These are phyloP conservation scores for Chaetogeoica ovagalla DNA, from an alignment of 2,888 invertebrate species.

Conservation along the genomic window DNA sequence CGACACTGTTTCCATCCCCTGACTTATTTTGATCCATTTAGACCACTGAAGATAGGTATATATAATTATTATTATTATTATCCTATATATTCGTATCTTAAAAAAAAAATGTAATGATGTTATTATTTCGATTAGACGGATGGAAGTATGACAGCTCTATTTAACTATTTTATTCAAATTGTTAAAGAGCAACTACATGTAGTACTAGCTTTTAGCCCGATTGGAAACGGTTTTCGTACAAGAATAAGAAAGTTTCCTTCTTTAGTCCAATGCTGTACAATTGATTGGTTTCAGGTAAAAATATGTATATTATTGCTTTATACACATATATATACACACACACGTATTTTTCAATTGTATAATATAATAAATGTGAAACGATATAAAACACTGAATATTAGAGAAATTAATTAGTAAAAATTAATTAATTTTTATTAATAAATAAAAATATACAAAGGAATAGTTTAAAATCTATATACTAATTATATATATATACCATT, in stretches of 20 bases:
- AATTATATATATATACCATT: too few species aligned
- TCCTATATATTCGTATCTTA: too few species aligned
- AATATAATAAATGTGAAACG: not conserved
- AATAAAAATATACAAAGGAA: too few species aligned
- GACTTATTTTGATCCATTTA: too few species aligned
- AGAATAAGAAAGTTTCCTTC: slow-evolving; percentile 88
- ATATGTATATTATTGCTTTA: not conserved
- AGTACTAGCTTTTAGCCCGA: slow-evolving; percentile 86
- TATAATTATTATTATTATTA: too few species aligned
- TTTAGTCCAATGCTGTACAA: slow-evolving; percentile 92
- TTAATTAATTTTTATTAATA: too few species aligned
- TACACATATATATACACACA: not conserved
- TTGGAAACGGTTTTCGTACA: slow-evolving; percentile 80
- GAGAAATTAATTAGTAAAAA: too few species aligned
- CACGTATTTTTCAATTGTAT: not conserved
- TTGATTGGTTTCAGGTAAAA: slow-evolving; percentile 86
- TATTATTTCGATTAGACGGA: slow-evolving; percentile 68
- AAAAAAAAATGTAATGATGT: too few species aligned
- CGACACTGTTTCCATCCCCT: too few species aligned
- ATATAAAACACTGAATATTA: too few species aligned
- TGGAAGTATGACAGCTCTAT: slow-evolving; percentile 85
- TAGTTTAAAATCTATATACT: too few species aligned
- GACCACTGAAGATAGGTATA: too few species aligned
- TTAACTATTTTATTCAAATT: slow-evolving; percentile 83
- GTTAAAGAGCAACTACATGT: slow-evolving; percentile 89